These are phyloP conservation scores for Mustela lutreola DNA, from an alignment of 2,113 vertebrate genomes.

Conservation along the genomic window DNA sequence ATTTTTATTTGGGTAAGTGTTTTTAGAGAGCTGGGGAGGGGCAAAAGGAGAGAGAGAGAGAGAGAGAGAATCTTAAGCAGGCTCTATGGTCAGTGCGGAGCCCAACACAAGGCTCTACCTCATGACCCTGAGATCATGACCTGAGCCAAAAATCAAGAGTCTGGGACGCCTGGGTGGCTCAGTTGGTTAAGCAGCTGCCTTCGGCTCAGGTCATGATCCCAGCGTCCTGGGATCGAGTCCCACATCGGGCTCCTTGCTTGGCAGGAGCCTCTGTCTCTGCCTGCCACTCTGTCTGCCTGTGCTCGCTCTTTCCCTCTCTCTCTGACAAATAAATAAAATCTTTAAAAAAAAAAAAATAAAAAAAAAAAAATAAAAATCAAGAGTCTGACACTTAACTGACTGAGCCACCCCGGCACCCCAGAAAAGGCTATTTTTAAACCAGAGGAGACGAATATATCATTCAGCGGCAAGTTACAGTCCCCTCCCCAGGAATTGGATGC, in stretches of 20 bases:
- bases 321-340: no score
- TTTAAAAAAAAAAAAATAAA: no score
- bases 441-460: neutral
- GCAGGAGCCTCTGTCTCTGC: no score
- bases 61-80: neutral
- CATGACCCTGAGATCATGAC: neutral
- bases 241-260: no score
- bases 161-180: no score
- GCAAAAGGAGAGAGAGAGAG: neutral
- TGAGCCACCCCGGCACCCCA: neutral
- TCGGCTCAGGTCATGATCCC: no score
- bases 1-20: neutral
- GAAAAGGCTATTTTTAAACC: neutral
- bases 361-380: no score
- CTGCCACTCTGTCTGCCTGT: no score
- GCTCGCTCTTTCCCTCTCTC: no score
- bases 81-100: neutral
- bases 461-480: neutral
- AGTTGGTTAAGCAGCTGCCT: no score
- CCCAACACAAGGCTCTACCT: neutral
- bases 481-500: fast-evolving
- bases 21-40: neutral
- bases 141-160: neutral
- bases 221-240: no score
- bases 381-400: neutral